Evolutionary conservation across 2,888 invertebrate species (phyloP), one percentile per base, ranked within the genome.

Genomic region (Koerneria pararmatus): DNA sequence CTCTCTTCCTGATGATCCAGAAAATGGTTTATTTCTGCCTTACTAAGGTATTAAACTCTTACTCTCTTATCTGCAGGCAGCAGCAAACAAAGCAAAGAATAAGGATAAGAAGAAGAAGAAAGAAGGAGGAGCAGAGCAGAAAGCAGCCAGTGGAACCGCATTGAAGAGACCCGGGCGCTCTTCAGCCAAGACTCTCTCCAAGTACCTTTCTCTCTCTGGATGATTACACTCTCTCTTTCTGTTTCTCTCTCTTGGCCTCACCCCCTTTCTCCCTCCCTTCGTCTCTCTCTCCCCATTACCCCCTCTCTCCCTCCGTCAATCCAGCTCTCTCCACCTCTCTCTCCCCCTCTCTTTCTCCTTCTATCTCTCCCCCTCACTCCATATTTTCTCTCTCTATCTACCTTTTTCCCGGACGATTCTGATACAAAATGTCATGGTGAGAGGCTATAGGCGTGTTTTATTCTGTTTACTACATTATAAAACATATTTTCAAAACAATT

Each of bases 81-180:
- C 67, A 19, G 51, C 65, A 29, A 54, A 66, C 46, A 69, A 69
- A 31, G 59, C 61, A 22, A 57, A 57, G 59, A 73, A 72, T 53
- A 74, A 72, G 69, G 66, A 70, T 58, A 61, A 66, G 65, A 70
- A 64, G 66, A 71, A 71, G 65, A 71, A 71, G 63, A 65, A 71
- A 49, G 71, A n/a, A n/a, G n/a, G n/a, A n/a, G n/a, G n/a, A n/a
- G n/a, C n/a, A n/a, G n/a, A n/a, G n/a, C n/a, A n/a, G n/a, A n/a
- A n/a, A n/a, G n/a, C n/a, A n/a, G n/a, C n/a, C n/a, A n/a, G 51
- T 54, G 67, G 67, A 60, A 69, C 71, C 46, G 74, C 67, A 11
- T 46, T 54, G 48, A 67, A 67, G 62, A 64, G 48, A 46, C 35
- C 49, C 4, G 66, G 59, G 51, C 66, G 65, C 53, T 35, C 51